Base-by-base conservation (phyloP, 1,140 invertebrate genomes). In the Brachionus sp. region DNA sequence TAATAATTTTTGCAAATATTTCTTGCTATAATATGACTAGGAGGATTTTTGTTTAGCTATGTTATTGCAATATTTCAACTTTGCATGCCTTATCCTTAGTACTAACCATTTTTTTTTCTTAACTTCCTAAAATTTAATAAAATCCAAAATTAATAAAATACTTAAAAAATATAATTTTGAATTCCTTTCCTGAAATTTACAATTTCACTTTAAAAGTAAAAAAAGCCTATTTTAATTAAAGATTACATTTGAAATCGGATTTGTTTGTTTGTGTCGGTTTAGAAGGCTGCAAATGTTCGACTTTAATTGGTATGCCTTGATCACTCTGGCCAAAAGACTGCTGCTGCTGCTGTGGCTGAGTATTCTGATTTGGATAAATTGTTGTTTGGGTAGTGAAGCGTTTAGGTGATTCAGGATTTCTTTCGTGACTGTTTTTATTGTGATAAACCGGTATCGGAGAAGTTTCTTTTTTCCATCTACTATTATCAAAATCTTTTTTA, bases 201-300 rank as follows among this genome's bases (percentile, higher is more conserved):
- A 5, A n/a, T 19, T 62, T n/a, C 12, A 1, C 6, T 62, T 62
- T n/a, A n/a, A n/a, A 57, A 57, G 5, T 7, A 2, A 29, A 70
- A 9, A 42, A 70, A 16, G n/a, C 9, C 4, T 64, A 64, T 19
- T 23, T 23, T 19, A 16, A 25, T 25, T 23, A 35, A 35, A 50
- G 25, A 13, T 75, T 75, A 75, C 70, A 75, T 75, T 75, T 75
- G 23, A 75, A 75, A 75, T 75, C 70, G 0, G 70, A 75, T 46
- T 44, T 75, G 33, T 42, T 73, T 42, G 70, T 75, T 12, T 46
- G 29, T 13, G 70, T 9, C 16, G 66, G 37, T 19, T 19, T 39
- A 19, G 66, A 16, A 7, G 66, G 66, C 37, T 19, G 19, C 12
- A 75, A 46, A 75, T 75, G 70, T 10, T 75, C 42, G 10, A 75